Conservation (phyloP, 2,888 invertebrate species). For the Trissonchulus latispiculum region DNA sequence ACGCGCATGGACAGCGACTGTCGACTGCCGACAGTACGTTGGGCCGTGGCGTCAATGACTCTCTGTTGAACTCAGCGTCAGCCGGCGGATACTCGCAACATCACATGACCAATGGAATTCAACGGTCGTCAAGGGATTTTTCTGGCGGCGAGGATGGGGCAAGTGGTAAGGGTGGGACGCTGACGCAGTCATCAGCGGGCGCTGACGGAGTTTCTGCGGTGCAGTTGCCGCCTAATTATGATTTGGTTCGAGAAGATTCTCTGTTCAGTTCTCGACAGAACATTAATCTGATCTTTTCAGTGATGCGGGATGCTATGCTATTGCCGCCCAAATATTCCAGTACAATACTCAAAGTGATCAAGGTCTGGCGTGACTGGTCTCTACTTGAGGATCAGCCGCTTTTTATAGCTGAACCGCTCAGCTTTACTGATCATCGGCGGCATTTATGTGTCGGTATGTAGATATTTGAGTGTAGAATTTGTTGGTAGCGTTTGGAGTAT, state of each 20-base stretch:
- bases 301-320: constrained; percentile 5
- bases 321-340: constrained; percentile 16
- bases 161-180: neutral
- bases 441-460: neutral
- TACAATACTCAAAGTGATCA: constrained; percentile 4
- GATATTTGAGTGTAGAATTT: neutral
- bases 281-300: constrained; percentile 28
- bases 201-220: neutral
- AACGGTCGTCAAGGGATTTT: neutral
- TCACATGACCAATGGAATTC: neutral
- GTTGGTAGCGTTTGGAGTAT: neutral
- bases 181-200: too few relatives aligned
- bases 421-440: neutral
- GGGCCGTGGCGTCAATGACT: neutral
- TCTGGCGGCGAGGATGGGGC: neutral
- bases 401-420: constrained; percentile 7
- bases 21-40: neutral
- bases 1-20: constrained; percentile 8
- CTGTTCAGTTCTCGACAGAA: constrained; percentile 11
- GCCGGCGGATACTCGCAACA: neutral
- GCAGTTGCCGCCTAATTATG: constrained; percentile 22
- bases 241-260: constrained; percentile 13
- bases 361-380: constrained; percentile 10
- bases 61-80: neutral
- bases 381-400: constrained; percentile 12